Evolutionary conservation across 2,113 vertebrate genomes (phyloP), one percentile per base, ranked within the genome.

Genomic region (Motacilla alba): DNA sequence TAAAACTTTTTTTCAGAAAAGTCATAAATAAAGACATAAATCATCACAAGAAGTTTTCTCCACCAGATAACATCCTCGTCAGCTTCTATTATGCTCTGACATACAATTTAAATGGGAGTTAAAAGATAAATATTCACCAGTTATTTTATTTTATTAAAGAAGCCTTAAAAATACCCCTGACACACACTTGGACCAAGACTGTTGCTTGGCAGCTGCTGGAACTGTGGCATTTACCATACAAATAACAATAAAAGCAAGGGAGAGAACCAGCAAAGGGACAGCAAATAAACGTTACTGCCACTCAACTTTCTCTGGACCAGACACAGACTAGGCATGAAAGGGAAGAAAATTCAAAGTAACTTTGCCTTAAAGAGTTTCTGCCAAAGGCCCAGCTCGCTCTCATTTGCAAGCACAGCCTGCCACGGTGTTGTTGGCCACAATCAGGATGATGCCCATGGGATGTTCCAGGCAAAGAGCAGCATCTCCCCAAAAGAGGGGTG

Each of bases 401-500:
- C 24, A 2, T 14, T 22, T 58, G 27, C 33, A 33, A 4, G 3
- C 41, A 7, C 21, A 46, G 70, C 30, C 33, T 2, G 28, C 23
- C 69, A 10, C 0, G 8, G 4, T 4, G 1, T 0, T 4, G 7
- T 7, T 44, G 55, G 27, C 7, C 23, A 18, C 24, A 2, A 2
- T 0, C 1, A 62, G 8, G 24, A 7, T 0, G 4, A 60, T 16
- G 6, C 21, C 63, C 31, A 2, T 1, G 21, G 47, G 75, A 21
- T 17, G 10, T 11, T 52, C 26, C 68, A n/a, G 44, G 70, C 52
- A 53, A 70, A 67, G 11, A 63, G 20, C 22, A 55, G 16, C 47
- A 55, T 33, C 26, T 17, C 39, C 63, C 17, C 62, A 46, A 35
- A 64, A 39, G 15, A 81, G 8, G 19, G 18, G 13, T 56, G 49